A percentile compares a stretch with the other conserved stretches of the same genome.
phyloP scores from a whole-genome alignment of 1,140 invertebrate species.

The Doryteuthis pealeii region DNA sequence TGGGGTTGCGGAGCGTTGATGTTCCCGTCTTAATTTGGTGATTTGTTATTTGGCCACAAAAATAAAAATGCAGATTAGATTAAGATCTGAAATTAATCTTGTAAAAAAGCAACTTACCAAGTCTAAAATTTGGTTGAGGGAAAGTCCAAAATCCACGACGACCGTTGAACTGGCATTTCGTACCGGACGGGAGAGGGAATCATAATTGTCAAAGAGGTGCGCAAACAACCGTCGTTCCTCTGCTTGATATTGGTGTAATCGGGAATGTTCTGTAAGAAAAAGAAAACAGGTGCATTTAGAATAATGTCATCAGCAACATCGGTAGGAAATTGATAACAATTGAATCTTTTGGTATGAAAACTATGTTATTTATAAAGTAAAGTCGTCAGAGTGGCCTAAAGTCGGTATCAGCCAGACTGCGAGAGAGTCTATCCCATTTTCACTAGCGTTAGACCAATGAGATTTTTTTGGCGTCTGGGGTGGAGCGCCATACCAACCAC shows the following conservation, averaged over 20 bases:
- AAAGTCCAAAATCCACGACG: slow-evolving; percentile 41
- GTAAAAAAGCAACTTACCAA: slow-evolving; percentile 33
- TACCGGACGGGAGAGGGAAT: slow-evolving; percentile 41
- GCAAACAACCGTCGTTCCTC: slow-evolving; percentile 37
- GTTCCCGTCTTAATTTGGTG: too few relatives aligned
- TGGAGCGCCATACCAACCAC: too few relatives aligned
- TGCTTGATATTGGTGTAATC: not conserved
- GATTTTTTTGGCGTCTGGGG: too few relatives aligned
- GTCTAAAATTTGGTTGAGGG: slow-evolving; percentile 54
- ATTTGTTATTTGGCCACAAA: too few relatives aligned
- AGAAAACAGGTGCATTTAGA: not conserved
- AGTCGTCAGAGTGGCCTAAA: too few relatives aligned
- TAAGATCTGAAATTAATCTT: not conserved
- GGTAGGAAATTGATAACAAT: not conserved
- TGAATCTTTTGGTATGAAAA: too few relatives aligned
- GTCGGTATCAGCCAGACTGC: too few relatives aligned
- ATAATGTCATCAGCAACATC: not conserved
- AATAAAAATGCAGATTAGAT: not conserved
- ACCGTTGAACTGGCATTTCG: slow-evolving; percentile 40
- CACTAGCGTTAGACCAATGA: too few relatives aligned
- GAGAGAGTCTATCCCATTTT: too few relatives aligned
- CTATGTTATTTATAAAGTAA: too few relatives aligned
- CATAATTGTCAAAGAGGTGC: slow-evolving; percentile 39
- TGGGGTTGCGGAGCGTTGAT: too few relatives aligned
- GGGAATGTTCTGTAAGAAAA: not conserved